Evolutionary conservation across 2,797 vertebrate genomes (phyloP).

Genomic region (Emys orbicularis): DNA sequence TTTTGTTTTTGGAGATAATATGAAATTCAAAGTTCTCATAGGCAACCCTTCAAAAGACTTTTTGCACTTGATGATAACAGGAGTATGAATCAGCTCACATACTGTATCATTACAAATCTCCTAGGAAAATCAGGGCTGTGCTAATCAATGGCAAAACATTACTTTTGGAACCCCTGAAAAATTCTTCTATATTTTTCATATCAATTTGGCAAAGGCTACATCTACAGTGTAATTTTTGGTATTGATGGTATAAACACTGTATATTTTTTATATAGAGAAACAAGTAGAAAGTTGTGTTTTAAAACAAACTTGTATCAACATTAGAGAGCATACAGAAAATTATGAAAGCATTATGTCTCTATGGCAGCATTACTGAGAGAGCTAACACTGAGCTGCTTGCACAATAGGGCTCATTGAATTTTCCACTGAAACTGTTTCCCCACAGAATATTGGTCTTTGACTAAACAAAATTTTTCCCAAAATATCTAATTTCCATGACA

Average conservation of each 20-base stretch:
- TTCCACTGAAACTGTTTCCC: background rate
- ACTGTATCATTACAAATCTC: background rate
- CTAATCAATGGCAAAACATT: background rate
- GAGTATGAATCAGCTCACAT: background rate
- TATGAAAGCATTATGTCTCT: background rate
- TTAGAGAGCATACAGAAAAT: background rate
- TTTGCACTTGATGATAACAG: background rate
- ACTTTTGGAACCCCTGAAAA: background rate
- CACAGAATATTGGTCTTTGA: accelerated
- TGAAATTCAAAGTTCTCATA: background rate
- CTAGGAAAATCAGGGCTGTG: background rate
- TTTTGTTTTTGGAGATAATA: background rate
- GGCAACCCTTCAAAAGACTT: background rate
- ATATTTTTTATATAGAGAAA: background rate
- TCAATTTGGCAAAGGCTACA: background rate
- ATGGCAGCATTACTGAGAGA: background rate
- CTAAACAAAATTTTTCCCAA: background rate
- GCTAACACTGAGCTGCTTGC: background rate
- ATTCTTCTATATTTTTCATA: background rate
- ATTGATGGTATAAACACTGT: background rate
- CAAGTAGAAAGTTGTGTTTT: background rate
- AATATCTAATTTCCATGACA: background rate
- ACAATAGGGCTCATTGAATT: background rate
- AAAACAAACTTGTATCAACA: accelerated
- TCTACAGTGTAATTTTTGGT: background rate